Evolutionary conservation across 1,140 invertebrate species (phyloP), one percentile per base, ranked within the genome.

Genomic region (Agraylea sexmaculata): DNA sequence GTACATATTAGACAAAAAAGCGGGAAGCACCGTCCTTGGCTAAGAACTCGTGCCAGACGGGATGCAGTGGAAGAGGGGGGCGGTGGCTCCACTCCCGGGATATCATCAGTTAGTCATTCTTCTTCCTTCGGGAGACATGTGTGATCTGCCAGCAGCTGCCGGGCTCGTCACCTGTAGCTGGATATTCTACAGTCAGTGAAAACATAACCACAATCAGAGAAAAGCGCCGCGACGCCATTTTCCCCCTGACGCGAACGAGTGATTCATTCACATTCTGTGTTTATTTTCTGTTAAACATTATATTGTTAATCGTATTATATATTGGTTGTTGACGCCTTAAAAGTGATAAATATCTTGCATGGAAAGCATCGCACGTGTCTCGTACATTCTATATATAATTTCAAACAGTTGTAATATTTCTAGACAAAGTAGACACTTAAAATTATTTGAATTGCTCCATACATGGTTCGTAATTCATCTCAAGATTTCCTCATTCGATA

Each of bases 111-210:
- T 56, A 60, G 62, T 57, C 60, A 63, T 41, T 43, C 53, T 47
- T 51, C 42, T 16, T 8, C 40, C 15, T 22, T 23, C 36, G 17
- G 31, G 47, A 51, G 60, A 68, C 57, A 69, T 70, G 65, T 69
- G 68, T 49, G 69, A 71, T 60, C 62, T 68, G 55, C 59, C 66
- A 42, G 59, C 60, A 47, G 54, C 57, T 35, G 57, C 62, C 52
- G 62, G 71, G 52, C 59, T 70, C 55, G 63, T 68, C 52, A 64
- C 59, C 62, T 68, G 68, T 56, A 72, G 69, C 64, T 73, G 71
- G 71, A 71, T 73, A 61, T 70, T 73, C 56, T 73, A 70, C 56
- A 71, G 68, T 66, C 68, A 71, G 65, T 66, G 62, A 59, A 61
- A 11, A 13, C 16, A 16, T 12, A 7, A 32, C 13, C n/a, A n/a